Evolutionary conservation across 1,140 invertebrate genomes (phyloP), one percentile per base, ranked within the genome.

Genomic region (Colletes gigas): DNA sequence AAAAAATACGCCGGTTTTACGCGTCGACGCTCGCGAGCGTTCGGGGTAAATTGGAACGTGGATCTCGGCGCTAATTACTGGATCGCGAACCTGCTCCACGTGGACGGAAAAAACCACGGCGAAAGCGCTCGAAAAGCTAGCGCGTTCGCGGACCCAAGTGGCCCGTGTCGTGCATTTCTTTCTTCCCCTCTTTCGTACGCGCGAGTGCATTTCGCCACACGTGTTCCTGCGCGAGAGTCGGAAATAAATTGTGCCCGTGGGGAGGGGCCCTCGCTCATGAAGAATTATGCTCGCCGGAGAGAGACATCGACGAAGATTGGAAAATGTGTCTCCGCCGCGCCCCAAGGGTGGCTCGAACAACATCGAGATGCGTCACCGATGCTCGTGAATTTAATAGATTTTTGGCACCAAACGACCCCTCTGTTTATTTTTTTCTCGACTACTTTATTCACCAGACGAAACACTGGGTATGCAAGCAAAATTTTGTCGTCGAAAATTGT

Each of bases 181-280:
- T 60, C 41, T 41, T 10, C 7, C 19, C 6, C 50, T 50, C 15
- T 78, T 66, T 52, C 30, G 66, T 30, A 41, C 17, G 41, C 59
- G 21, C 19, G 50, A 82, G 15, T 69, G 69, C 63, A 67, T 14
- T 69, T 54, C n/a, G 50, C 62, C 47, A 8, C 70, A 44, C 50
- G n/a, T 39, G 50, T 17, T 50, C 44, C 67, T 70, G 44, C 47
- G 50, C 12, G 15, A 15, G 41, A 54, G 15, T n/a, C 73, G n/a
- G 30, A 68, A 82, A 74, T 79, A 82, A 68, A 82, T 78, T 52
- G 30, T 66, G n/a, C 21, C 52, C 41, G 15, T n/a, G 55, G n/a
- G 21, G 12, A 2, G 30, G 30, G 50, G 52, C 41, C 19, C 41
- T 68, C 17, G 47, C 21, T 41, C 67, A 30, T 0, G 17, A 74